A percentile compares a stretch with the other conserved stretches of the same genome.
Conservation (phyloP, 2,888 invertebrate species). For the Athripsodes cinereus region DNA sequence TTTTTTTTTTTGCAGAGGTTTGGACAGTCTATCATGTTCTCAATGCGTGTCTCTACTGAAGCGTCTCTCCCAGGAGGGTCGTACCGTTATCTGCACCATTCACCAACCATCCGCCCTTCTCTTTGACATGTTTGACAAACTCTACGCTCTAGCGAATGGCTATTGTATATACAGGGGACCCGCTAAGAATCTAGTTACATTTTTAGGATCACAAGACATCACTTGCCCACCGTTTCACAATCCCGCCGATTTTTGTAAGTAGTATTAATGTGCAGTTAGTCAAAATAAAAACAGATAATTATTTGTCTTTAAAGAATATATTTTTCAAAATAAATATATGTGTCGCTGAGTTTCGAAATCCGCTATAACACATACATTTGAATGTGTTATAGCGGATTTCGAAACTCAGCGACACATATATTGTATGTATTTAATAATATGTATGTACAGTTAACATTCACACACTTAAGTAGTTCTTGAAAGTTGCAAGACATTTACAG, state of each 20-base stretch:
- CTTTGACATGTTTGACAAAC: slow-evolving; percentile 87
- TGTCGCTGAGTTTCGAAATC: too few relatives aligned
- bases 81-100: slow-evolving; percentile 88
- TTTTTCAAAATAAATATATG: too few relatives aligned
- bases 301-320: too few relatives aligned
- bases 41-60: slow-evolving; percentile 78
- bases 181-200: slow-evolving; percentile 66
- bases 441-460: too few relatives aligned
- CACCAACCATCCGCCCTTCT: slow-evolving; percentile 91
- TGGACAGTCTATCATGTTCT: slow-evolving; percentile 83
- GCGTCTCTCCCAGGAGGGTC: slow-evolving; percentile 73
- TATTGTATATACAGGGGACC: slow-evolving; percentile 81
- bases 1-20: slow-evolving; percentile 55
- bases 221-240: slow-evolving; percentile 90
- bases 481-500: too few relatives aligned
- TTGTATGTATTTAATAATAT: too few relatives aligned
- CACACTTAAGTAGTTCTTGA: too few relatives aligned
- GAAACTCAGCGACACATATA: too few relatives aligned
- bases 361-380: too few relatives aligned
- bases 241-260: slow-evolving; percentile 91
- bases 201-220: slow-evolving; percentile 66
- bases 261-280: too few relatives aligned
- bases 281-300: too few relatives aligned
- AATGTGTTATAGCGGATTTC: too few relatives aligned
- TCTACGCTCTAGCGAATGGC: slow-evolving; percentile 80